phyloP scores from a whole-genome alignment of 2,113 vertebrate species.

The Lichenostomus cassidix region DNA sequence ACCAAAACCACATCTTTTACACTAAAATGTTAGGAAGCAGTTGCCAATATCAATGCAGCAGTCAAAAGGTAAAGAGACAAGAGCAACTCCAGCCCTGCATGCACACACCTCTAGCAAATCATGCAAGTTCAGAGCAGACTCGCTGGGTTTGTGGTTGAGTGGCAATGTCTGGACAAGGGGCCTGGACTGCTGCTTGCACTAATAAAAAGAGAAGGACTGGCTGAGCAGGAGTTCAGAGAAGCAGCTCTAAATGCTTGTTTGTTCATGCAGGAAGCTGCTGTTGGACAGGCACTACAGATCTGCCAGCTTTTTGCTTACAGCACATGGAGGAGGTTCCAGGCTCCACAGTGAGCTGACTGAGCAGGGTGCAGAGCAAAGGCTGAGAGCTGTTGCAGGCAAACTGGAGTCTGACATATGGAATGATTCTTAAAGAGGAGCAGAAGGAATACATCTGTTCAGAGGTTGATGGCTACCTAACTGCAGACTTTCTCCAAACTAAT shows the following conservation, averaged over 20 bases:
- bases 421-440: not conserved
- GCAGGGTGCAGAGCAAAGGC: not conserved
- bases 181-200: not conserved
- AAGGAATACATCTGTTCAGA: not conserved
- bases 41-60: not conserved
- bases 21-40: not conserved
- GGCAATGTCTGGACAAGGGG: not conserved
- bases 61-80: not conserved
- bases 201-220: not conserved
- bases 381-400: not conserved
- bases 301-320: not conserved
- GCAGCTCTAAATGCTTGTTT: not conserved
- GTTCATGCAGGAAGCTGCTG: not conserved
- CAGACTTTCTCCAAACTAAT: not conserved
- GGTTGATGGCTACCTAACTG: not conserved
- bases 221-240: not conserved
- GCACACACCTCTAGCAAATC: not conserved
- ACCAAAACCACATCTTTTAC: not conserved
- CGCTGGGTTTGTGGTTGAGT: not conserved
- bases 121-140: not conserved
- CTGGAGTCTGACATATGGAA: not conserved
- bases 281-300: not conserved
- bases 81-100: not conserved
- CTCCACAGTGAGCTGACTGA: rapidly evolving
- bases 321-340: not conserved